Base-by-base conservation (phyloP, 1,140 invertebrate genomes). In the Pachypsylla venusta region DNA sequence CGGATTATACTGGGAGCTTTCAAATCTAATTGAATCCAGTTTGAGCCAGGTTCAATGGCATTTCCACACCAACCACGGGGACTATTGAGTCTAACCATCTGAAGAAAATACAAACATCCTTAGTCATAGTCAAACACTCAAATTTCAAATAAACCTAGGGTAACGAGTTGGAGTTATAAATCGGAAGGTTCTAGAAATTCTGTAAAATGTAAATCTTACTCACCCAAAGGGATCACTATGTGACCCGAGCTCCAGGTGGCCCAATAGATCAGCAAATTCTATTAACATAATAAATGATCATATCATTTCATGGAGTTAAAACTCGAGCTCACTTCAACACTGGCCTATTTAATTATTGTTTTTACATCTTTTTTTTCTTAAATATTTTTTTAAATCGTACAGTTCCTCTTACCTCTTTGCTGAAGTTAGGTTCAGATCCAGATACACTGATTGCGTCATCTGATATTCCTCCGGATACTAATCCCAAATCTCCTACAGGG, bases 11-110 rank as follows among this genome's bases (percentile, higher is more conserved):
- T 89, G n/a, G 89, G 88, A 48, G 90, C 89, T 72, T 86, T 83
- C 35, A 94, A 76, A 67, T 95, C 92, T 60, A 94, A 78, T 58
- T 86, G 74, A 35, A 90, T 81, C 88, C 89, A 94, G 68, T 93
- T 94, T 7, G 82, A 79, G 19, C 89, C 89, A 12, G 84, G 82
- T 69, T 90, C 85, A 54, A 84, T 73, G 55, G 81, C 83, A 61
- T 83, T 85, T 22, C 91, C 92, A 71, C 92, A 95, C 92, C 92
- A 95, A 14, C 87, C 87, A 28, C 82, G 82, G 54, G 80, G 80
- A 59, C 83, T 89, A 64, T 86, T 90, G 14, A 93, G 71, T 19
- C 89, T 81, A 35, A 92, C 75, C 73, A 84, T 82, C 81, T 87
- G 60, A 22, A 70, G 69, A 73, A 60, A 60, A 25, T 61, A 60